Evolutionary conservation across 2,113 vertebrate genomes (phyloP).

Genomic region (Dermatemys mawii): DNA sequence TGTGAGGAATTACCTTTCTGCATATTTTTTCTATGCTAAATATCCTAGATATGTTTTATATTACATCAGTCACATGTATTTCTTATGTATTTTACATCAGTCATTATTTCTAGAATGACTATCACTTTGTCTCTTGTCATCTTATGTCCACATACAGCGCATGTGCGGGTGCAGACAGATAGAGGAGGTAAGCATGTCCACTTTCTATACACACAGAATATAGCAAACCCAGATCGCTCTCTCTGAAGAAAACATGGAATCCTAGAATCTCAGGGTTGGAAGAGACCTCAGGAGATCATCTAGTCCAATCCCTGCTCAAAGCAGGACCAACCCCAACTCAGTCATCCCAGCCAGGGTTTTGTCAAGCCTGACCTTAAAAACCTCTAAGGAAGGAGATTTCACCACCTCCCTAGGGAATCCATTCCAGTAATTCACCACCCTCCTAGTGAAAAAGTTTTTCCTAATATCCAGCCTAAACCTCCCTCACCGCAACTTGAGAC

Average conservation of each 20-base stretch:
- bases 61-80: not conserved
- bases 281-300: too few species aligned
- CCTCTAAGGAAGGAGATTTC: too few species aligned
- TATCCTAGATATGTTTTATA: slow-evolving; percentile 34
- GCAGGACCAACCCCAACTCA: too few species aligned
- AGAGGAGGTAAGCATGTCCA: not conserved
- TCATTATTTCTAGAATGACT: not conserved
- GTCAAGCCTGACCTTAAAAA: too few species aligned
- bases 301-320: too few species aligned
- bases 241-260: accelerated
- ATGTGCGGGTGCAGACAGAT: accelerated
- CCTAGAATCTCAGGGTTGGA: too few species aligned
- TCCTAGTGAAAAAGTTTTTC: too few species aligned
- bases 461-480: too few species aligned
- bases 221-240: not conserved
- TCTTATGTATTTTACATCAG: not conserved
- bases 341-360: too few species aligned
- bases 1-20: slow-evolving; percentile 51
- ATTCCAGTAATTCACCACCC: too few species aligned
- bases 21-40: slow-evolving; percentile 45
- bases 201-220: not conserved
- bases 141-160: accelerated
- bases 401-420: too few species aligned
- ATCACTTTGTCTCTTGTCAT: accelerated
- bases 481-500: too few species aligned